These are phyloP conservation scores for Cephus pulcher DNA, from an alignment of 2,888 invertebrate genomes.

Conservation along the genomic window DNA sequence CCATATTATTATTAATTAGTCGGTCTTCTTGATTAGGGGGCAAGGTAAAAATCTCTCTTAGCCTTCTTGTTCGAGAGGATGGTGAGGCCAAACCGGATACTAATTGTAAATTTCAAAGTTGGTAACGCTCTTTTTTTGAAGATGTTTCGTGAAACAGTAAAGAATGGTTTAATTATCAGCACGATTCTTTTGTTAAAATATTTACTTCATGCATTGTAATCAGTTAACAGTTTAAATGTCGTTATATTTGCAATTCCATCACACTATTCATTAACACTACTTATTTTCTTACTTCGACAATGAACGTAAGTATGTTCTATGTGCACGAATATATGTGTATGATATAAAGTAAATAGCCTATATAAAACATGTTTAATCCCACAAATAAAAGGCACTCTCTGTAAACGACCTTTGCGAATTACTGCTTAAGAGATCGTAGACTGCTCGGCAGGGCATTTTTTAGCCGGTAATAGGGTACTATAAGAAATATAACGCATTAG, in stretches of 20 bases:
- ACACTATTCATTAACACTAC: background rate
- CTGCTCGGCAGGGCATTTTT: background rate
- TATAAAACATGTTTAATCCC: background rate
- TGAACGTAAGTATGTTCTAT: background rate
- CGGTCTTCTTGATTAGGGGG: background rate
- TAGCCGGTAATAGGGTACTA: background rate
- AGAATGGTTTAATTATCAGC: background rate
- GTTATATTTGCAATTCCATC: background rate
- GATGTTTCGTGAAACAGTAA: background rate
- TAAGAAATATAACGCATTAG: background rate
- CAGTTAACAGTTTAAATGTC: background rate
- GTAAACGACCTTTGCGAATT: background rate
- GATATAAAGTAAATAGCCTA: background rate
- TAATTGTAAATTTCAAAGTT: background rate
- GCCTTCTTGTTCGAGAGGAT: background rate
- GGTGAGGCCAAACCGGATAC: background rate
- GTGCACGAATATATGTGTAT: background rate
- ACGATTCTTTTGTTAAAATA: background rate
- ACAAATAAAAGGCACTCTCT: background rate
- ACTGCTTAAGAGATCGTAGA: background rate
- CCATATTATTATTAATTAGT: background rate
- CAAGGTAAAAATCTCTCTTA: background rate
- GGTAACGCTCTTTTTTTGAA: background rate
- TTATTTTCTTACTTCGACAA: background rate
- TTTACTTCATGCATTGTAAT: background rate